A percentile compares a stretch with the other conserved stretches of the same genome.
Evolutionary conservation across 1,140 invertebrate species (phyloP).

Genomic region (Trachymyrmex septentrionalis): DNA sequence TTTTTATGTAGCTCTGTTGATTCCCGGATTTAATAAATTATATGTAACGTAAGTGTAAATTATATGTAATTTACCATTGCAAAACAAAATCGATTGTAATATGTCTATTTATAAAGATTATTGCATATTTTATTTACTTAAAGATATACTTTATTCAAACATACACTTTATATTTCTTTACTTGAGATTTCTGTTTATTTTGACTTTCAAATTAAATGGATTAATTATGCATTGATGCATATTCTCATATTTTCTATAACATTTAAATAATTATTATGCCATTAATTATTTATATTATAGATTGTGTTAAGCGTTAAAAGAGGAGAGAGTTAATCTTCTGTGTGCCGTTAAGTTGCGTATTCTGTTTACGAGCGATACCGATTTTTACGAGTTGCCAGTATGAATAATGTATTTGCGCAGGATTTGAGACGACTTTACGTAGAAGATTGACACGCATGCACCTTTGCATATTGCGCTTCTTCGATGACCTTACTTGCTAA

Average conservation of each 20-base stretch:
- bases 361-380: slow-evolving; percentile 1
- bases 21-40: not conserved
- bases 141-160: not conserved
- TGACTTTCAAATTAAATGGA: not conserved
- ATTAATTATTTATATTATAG: not conserved
- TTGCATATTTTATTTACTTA: not conserved
- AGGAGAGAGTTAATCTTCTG: not conserved
- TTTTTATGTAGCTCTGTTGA: not conserved
- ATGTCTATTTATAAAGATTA: not conserved
- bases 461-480: slow-evolving; percentile 53
- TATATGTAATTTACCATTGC: not conserved
- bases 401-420: slow-evolving; percentile 34
- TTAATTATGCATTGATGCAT: not conserved
- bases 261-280: not conserved
- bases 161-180: not conserved
- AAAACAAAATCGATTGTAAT: not conserved
- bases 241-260: not conserved
- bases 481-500: slow-evolving; percentile 57
- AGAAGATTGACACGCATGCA: slow-evolving; percentile 38
- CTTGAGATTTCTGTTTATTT: not conserved
- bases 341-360: not conserved
- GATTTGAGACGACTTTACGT: slow-evolving; percentile 53
- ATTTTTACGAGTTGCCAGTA: slow-evolving; percentile 1
- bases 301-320: not conserved
- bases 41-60: not conserved